Conservation (phyloP, 2,888 invertebrate genomes). For the Pseudococcus longispinus region DNA sequence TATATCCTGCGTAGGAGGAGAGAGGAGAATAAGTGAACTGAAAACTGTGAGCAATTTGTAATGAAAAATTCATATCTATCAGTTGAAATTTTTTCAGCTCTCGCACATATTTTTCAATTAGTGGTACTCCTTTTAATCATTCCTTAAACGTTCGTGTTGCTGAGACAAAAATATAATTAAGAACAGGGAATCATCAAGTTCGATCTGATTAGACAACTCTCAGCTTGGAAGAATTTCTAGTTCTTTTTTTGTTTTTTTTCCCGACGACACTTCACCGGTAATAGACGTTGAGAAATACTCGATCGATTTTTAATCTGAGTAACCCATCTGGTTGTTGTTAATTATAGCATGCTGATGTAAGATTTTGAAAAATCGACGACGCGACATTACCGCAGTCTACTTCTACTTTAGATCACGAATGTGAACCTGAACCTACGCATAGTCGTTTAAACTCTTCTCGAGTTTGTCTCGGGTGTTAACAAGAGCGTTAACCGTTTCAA, state of each 20-base stretch:
- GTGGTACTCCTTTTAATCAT: neutral
- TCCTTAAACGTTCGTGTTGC: neutral
- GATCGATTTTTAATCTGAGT: neutral
- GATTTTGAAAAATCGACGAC: slow-evolving; percentile 9
- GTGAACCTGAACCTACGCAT: neutral
- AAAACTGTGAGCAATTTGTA: no score
- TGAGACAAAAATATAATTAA: neutral
- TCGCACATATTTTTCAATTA: no score
- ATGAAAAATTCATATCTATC: no score
- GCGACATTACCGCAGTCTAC: neutral
- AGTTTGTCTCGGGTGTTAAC: slow-evolving; percentile 24
- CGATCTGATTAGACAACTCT: neutral
- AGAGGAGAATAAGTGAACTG: no score
- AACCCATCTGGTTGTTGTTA: neutral
- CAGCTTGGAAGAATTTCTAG: neutral
- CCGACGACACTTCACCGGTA: neutral
- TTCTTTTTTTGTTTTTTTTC: neutral
- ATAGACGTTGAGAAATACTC: neutral
- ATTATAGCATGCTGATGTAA: neutral
- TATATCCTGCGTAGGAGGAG: no score
- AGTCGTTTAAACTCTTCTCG: neutral
- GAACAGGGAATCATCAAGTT: neutral
- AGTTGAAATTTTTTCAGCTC: neutral
- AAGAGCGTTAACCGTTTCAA: neutral
- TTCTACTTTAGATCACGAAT: neutral